A percentile compares a stretch with the other conserved stretches of the same genome.
These are phyloP conservation scores for Meteorus sp. DNA, from an alignment of 1,140 invertebrate genomes.

Conservation along the genomic window DNA sequence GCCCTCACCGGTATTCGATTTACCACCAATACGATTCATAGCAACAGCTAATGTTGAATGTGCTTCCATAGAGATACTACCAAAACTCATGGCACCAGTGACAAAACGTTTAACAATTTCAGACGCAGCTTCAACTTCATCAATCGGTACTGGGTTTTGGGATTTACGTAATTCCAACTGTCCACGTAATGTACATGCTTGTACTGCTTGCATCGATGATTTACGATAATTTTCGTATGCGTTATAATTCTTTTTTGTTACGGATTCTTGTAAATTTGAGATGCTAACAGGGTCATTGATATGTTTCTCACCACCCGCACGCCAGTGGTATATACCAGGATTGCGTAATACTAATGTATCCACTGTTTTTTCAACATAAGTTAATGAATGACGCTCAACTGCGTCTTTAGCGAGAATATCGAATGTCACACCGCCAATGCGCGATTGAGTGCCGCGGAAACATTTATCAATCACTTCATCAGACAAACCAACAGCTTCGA, in stretches of 20 bases:
- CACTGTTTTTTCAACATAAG: slow-evolving; percentile 70
- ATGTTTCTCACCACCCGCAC: slow-evolving; percentile 96
- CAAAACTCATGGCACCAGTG: slow-evolving; percentile 88
- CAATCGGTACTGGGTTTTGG: slow-evolving; percentile 77
- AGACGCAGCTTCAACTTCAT: slow-evolving; percentile 88
- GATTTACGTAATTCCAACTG: slow-evolving; percentile 84
- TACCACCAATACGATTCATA: slow-evolving; percentile 95
- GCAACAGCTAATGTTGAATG: slow-evolving; percentile 93
- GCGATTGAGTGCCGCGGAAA: slow-evolving; percentile 82
- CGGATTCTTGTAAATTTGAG: slow-evolving; percentile 92
- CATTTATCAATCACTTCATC: slow-evolving; percentile 87
- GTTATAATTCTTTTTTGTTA: slow-evolving; percentile 75
- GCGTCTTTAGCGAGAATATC: slow-evolving; percentile 88
- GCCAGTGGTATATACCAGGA: slow-evolving; percentile 95
- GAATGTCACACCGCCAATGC: slow-evolving; percentile 92
- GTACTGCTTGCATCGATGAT: slow-evolving; percentile 83
- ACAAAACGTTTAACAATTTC: slow-evolving; percentile 93
- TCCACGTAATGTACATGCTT: slow-evolving; percentile 87
- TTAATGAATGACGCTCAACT: slow-evolving; percentile 78
- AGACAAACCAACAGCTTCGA: slow-evolving; percentile 94
- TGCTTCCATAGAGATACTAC: slow-evolving; percentile 91
- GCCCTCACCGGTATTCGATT: slow-evolving; percentile 97
- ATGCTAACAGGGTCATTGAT: slow-evolving; percentile 95
- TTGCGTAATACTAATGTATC: slow-evolving; percentile 87
- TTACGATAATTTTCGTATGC: slow-evolving; percentile 90